Evolutionary conservation across 2,113 vertebrate species (phyloP), one percentile per base, ranked within the genome.

Genomic region (Pogonocichla stellata): DNA sequence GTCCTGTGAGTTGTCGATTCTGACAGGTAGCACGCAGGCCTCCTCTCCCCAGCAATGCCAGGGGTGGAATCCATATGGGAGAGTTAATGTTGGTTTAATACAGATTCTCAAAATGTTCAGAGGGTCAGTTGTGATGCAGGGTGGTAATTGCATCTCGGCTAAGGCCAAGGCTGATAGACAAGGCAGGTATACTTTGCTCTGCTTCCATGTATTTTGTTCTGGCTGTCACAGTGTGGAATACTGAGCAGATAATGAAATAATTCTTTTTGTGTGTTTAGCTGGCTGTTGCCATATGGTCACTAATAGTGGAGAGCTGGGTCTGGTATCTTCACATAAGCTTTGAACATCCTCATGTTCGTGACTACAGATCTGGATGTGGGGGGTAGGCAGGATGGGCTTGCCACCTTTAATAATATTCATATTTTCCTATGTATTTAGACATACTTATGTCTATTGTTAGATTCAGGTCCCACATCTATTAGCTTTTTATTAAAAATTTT

Each of bases 401-500:
- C 50, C 79, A 83, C 75, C 36, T 91, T 92, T 93, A 93, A 93
- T 91, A 81, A 80, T 72, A 43, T 29, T 83, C 4, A 24, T 86
- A 51, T 74, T 94, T 96, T 93, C 34, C 51, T 90, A 4, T 34
- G 34, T 84, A 61, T 95, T 92, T 93, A 62, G 47, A 78, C 43
- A 25, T 83, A 58, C 71, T 94, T 95, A 61, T 6, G 19, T 77
- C 74, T 88, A 0, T 69, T 88, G 67, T 86, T 83, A 80, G 56
- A 70, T 69, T 87, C 47, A 45, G 58, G 84, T 80, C 85, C 58
- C 42, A 79, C 42, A 74, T 86, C 33, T 96, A 54, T 87, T 83
- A 93, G 38, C 58, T 88, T 87, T 95, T 93, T 88, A 95, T 95
- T 94, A 94, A 95, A 51, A 29, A 3, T 3, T 36, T 83, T 92